phyloP scores from a whole-genome alignment of 2,113 vertebrate species.

The Tauraco erythrolophus region DNA sequence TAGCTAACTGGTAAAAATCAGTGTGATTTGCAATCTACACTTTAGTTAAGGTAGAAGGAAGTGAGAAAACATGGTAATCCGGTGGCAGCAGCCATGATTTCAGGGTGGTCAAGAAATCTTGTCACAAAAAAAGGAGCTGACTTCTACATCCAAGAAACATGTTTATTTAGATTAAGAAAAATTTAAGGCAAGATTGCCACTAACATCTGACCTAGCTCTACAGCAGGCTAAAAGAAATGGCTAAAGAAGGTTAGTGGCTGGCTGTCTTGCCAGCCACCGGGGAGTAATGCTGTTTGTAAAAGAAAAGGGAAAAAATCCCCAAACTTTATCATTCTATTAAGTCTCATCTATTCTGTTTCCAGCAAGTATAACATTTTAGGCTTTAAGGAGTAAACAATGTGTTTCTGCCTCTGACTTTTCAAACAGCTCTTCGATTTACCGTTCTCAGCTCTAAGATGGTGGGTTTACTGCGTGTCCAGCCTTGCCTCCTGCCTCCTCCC shows the following conservation, averaged over 20 bases:
- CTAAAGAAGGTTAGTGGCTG: neutral
- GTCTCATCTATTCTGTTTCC: neutral
- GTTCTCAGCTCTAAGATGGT: neutral
- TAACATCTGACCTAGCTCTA: neutral
- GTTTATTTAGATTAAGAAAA: neutral
- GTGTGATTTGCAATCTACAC: neutral
- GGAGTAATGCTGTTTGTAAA: neutral
- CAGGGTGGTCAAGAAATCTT: neutral
- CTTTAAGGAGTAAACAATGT: neutral
- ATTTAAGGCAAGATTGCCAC: neutral
- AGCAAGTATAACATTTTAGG: neutral
- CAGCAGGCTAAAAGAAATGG: neutral
- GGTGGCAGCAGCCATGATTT: neutral
- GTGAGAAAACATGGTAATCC: neutral
- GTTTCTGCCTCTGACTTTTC: neutral
- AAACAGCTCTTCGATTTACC: neutral
- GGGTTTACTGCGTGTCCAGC: neutral
- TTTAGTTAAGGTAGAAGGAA: neutral
- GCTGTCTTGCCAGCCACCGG: neutral
- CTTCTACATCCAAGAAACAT: neutral
- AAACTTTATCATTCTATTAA: neutral
- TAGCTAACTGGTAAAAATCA: neutral
- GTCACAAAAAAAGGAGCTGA: neutral
- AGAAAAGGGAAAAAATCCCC: neutral
- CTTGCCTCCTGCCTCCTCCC: neutral